A percentile compares a stretch with the other conserved stretches of the same genome.
These are phyloP conservation scores for Hesperia comma DNA, from an alignment of 2,888 invertebrate genomes.

Conservation along the genomic window DNA sequence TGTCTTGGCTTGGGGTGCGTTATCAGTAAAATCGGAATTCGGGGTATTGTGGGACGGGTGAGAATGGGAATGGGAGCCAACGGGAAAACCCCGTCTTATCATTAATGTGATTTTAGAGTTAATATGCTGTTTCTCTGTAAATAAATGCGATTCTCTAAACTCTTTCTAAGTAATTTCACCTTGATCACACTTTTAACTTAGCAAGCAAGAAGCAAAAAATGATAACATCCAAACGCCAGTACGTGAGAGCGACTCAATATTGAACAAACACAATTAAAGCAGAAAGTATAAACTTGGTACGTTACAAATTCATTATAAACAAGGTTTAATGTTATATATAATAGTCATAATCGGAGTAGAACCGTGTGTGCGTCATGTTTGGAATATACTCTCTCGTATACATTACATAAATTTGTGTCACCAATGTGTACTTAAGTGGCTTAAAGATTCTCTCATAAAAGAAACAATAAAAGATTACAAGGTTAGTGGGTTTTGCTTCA, in stretches of 20 bases:
- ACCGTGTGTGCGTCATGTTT: constrained; percentile 3
- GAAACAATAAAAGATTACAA: neutral
- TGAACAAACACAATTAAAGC: constrained; percentile 74
- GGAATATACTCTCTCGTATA: neutral
- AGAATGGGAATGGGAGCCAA: too few relatives aligned
- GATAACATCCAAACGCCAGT: constrained; percentile 47
- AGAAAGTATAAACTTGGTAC: constrained; percentile 66
- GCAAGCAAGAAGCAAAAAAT: constrained; percentile 16
- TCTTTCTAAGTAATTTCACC: constrained; percentile 34
- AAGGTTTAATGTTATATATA: constrained; percentile 13
- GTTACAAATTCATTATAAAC: constrained; percentile 39
- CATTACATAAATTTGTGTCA: neutral
- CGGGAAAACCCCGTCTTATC: too few relatives aligned
- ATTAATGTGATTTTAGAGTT: too few relatives aligned
- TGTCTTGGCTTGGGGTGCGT: too few relatives aligned
- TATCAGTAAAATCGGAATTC: too few relatives aligned
- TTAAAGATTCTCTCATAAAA: too few relatives aligned
- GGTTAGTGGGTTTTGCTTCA: neutral
- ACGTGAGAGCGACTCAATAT: constrained; percentile 76
- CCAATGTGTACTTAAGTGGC: neutral
- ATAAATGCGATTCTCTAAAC: neutral
- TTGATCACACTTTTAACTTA: constrained; percentile 14
- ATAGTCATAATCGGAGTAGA: neutral
- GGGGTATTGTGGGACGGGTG: too few relatives aligned
- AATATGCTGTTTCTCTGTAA: too few relatives aligned